Base-by-base conservation (phyloP, 1,140 invertebrate genomes). In the Xylocopa sonorina region DNA sequence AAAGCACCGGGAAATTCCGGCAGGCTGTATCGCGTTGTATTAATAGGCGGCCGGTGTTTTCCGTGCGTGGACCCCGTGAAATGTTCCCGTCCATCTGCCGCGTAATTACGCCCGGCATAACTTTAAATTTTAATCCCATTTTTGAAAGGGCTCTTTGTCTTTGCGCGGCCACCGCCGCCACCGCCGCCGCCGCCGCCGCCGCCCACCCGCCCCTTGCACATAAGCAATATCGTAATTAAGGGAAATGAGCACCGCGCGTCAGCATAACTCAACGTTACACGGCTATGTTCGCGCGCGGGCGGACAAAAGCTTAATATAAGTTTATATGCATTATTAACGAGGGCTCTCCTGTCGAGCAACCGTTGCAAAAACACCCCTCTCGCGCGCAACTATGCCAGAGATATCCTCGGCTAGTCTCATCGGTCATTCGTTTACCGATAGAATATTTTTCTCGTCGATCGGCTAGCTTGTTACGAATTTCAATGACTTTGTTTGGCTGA, bases 201-300 rank as follows among this genome's bases (percentile, higher is more conserved):
- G n/a, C n/a, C n/a, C n/a, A n/a, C n/a, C n/a, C n/a, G n/a, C n/a
- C n/a, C n/a, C n/a, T n/a, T n/a, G 27, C 68, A 63, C 48, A 63
- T 78, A 78, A 78, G 68, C 68, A 78, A 73, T 78, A 78, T 78
- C 76, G 76, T 78, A 78, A 78, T 78, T 78, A 78, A 78, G 68
- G 76, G 48, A 73, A 72, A 78, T 73, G 68, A 72, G 68, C 67
- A 27, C 21, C 27, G n/a, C 68, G 27, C 58, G 68, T 73, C 76
- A 78, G 67, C 67, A 63, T 78, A 78, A 72, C 58, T 78, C 68
- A 73, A 73, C 68, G 58, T 78, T 73, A 73, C 38, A 50, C 18
- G 48, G 9, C 46, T 32, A 27, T 43, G 12, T 43, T 21, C 32
- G 32, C 53, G 27, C 27, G 6, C 43, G 21, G 21, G 12, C 51